phyloP scores from a whole-genome alignment of 2,113 vertebrate genomes.

The Beaufortia kweichowensis region DNA sequence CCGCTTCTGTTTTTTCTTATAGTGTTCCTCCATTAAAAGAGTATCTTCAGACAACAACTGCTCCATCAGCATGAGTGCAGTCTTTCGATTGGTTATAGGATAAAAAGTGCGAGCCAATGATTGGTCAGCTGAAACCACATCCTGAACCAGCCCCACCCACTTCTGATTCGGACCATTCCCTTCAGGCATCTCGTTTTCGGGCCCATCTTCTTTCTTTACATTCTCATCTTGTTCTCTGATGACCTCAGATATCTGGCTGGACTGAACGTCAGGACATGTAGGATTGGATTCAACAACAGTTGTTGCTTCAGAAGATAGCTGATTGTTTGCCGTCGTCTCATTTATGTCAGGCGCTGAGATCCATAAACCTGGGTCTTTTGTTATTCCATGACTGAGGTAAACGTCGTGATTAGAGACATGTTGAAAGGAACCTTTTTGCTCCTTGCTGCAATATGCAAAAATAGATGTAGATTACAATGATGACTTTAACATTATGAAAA shows the following conservation, averaged over 20 bases:
- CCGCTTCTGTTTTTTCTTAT: conserved; percentile 74
- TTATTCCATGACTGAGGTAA: conserved; percentile 67
- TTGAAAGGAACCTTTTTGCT: conserved; percentile 49
- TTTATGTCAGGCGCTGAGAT: conserved; percentile 51
- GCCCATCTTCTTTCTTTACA: conserved; percentile 21
- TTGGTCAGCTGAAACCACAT: conserved; percentile 78
- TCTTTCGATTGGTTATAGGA: conserved; percentile 78
- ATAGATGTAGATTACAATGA: background rate
- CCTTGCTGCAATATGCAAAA: conserved; percentile 43
- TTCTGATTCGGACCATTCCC: conserved; percentile 20
- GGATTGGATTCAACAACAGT: conserved; percentile 38
- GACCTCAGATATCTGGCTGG: conserved; percentile 42
- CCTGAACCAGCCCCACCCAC: conserved; percentile 77
- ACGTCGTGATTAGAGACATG: conserved; percentile 60
- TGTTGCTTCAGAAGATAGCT: conserved; percentile 11
- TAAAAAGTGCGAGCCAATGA: conserved; percentile 78
- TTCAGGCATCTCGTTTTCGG: background rate
- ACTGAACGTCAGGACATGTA: conserved; percentile 25
- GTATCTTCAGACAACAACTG: conserved; percentile 82
- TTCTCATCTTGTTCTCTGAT: conserved; percentile 51
- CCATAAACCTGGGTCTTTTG: conserved; percentile 70
- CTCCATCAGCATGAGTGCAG: conserved; percentile 86
- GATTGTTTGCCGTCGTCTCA: conserved; percentile 41
- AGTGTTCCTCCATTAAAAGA: conserved; percentile 78
- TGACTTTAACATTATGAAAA: background rate